These are phyloP conservation scores for Perdix hodgsoniae DNA, from an alignment of 2,797 vertebrate species.

Conservation along the genomic window DNA sequence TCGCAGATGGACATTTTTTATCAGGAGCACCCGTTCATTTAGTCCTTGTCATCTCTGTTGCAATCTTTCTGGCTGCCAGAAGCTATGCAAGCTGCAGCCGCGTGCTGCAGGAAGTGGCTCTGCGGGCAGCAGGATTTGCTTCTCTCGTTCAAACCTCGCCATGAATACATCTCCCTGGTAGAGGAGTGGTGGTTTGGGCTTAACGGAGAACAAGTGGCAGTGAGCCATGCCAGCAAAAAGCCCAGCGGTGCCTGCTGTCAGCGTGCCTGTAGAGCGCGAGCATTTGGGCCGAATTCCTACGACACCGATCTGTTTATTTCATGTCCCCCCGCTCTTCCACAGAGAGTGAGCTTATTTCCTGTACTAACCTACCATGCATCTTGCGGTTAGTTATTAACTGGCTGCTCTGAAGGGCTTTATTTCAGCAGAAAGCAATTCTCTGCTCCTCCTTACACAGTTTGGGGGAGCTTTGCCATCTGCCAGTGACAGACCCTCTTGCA, in stretches of 20 bases:
- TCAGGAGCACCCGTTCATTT: rapidly evolving
- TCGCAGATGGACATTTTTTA: rapidly evolving
- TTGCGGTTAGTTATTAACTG: slow-evolving; percentile 18
- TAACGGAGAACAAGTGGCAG: background rate
- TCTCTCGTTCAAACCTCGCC: rapidly evolving
- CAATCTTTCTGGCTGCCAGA: background rate
- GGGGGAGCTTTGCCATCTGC: background rate
- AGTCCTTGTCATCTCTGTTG: background rate
- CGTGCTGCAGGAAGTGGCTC: slow-evolving; percentile 27
- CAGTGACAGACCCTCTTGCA: background rate
- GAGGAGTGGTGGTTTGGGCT: background rate
- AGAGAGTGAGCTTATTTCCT: slow-evolving; percentile 43
- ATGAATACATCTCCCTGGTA: background rate
- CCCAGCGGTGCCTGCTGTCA: background rate
- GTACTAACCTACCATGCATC: background rate
- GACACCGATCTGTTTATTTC: background rate
- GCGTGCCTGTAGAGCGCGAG: background rate
- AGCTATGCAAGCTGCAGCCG: rapidly evolving
- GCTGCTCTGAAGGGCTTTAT: background rate
- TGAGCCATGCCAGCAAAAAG: background rate
- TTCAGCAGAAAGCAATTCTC: background rate
- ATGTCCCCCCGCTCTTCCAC: slow-evolving; percentile 5
- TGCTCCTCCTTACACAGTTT: rapidly evolving
- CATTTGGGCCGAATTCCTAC: background rate
- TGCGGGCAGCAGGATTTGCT: background rate